Evolutionary conservation across 2,797 vertebrate species (phyloP).

Genomic region (Cossypha niveicapilla): DNA sequence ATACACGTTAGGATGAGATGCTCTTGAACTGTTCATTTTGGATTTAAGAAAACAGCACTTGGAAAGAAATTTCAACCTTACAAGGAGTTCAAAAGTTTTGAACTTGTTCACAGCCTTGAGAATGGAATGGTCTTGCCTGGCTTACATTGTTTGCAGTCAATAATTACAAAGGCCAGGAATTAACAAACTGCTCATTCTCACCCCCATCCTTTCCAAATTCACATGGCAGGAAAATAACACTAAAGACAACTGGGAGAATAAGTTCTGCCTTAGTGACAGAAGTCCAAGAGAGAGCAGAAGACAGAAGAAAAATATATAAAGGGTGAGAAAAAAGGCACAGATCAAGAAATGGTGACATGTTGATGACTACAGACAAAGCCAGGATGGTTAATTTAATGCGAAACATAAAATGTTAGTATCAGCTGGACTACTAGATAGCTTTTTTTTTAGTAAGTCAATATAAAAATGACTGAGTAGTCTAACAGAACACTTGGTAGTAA

Average conservation of each 20-base stretch:
- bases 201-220: background rate
- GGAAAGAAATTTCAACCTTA: background rate
- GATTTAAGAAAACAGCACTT: background rate
- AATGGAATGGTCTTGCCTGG: background rate
- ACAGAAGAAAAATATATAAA: background rate
- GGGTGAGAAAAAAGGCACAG: background rate
- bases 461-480: background rate
- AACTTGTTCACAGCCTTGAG: background rate
- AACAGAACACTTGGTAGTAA: background rate
- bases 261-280: background rate
- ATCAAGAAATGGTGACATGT: background rate
- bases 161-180: background rate
- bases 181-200: background rate
- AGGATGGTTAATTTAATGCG: background rate
- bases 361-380: background rate
- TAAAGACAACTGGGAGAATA: background rate
- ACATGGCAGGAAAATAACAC: background rate
- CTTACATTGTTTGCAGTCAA: background rate
- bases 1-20: background rate
- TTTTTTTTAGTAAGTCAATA: background rate
- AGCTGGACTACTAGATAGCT: background rate
- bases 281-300: background rate
- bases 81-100: background rate
- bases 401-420: background rate
- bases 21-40: background rate